phyloP scores from a whole-genome alignment of 2,113 vertebrate species.

The Cavia aperea region DNA sequence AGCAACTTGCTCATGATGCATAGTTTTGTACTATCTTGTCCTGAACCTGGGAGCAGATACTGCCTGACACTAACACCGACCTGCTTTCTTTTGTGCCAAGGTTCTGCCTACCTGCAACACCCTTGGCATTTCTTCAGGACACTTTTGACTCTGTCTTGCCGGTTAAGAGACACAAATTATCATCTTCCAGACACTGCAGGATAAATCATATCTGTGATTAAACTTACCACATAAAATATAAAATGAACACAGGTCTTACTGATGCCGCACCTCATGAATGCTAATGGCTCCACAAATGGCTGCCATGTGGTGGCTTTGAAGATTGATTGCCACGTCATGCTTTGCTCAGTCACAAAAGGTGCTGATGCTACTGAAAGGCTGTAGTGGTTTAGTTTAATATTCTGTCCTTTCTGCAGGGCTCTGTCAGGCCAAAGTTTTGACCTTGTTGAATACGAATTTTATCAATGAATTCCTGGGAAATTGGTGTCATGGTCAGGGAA shows the following conservation, averaged over 20 bases:
- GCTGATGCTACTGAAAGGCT: background rate
- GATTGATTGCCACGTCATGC: background rate
- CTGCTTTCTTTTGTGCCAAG: background rate
- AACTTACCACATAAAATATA: constrained; percentile 1
- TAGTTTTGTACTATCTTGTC: background rate
- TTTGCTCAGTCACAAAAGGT: background rate
- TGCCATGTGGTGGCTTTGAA: background rate
- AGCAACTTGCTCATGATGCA: background rate
- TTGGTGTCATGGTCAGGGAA: background rate
- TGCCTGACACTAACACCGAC: background rate
- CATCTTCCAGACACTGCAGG: background rate
- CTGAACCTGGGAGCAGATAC: background rate
- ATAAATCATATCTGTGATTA: constrained; percentile 26
- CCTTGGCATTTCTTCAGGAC: background rate
- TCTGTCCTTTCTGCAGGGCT: background rate
- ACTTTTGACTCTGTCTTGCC: background rate
- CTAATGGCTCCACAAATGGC: background rate
- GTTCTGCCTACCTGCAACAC: background rate
- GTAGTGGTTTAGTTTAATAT: background rate
- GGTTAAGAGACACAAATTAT: background rate
- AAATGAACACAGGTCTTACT: constrained; percentile 7
- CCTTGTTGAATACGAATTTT: constrained; percentile 15
- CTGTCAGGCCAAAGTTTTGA: background rate
- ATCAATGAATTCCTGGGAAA: constrained; percentile 19
- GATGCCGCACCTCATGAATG: background rate